Base-by-base conservation (phyloP, 2,888 invertebrate species). In the Hoplodrina blanda region DNA sequence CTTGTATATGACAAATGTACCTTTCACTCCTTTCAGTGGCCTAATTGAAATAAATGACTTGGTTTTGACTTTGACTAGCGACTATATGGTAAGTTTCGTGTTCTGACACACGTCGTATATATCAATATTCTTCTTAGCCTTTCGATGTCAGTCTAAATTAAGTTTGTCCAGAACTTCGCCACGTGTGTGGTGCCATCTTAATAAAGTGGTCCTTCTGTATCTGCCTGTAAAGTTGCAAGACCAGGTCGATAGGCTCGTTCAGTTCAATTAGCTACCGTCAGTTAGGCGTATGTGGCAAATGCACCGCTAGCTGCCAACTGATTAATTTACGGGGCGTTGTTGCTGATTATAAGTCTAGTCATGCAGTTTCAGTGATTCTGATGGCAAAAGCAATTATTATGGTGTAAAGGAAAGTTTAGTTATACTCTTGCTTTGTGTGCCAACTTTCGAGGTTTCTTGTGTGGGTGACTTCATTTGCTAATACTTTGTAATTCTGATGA, bases 251-350 rank as follows among this genome's bases (percentile, higher is more conserved):
- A 81, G 77, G 80, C 73, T 69, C 65, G 72, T 82, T 81, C 59
- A 64, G 67, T 74, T 78, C 82, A 82, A 82, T 82, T 82, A 82
- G 82, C 76, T 63, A 50, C 63, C 75, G 73, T 68, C 71, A 78
- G 77, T 78, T 76, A 74, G 73, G 75, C 74, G 77, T 75, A 82
- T 78, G 76, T 74, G 73, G 70, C 71, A 76, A 80, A 73, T 73
- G 68, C 69, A 82, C 80, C 69, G 78, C 78, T 83, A 73, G 62
- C 76, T 79, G 55, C 62, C 76, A 78, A 76, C 83, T 85, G 77
- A 85, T 88, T 86, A 84, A 86, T 86, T 84, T 86, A 86, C 85
- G 83, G 73, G 71, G 76, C 76, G 80, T 80, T 73, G 74, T 74
- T 76, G 61, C 77, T 80, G 84, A 81, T 80, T 81, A 80, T 67